Evolutionary conservation across 1,140 invertebrate genomes (phyloP), one percentile per base, ranked within the genome.

Genomic region (Lasioglossum albipes): DNA sequence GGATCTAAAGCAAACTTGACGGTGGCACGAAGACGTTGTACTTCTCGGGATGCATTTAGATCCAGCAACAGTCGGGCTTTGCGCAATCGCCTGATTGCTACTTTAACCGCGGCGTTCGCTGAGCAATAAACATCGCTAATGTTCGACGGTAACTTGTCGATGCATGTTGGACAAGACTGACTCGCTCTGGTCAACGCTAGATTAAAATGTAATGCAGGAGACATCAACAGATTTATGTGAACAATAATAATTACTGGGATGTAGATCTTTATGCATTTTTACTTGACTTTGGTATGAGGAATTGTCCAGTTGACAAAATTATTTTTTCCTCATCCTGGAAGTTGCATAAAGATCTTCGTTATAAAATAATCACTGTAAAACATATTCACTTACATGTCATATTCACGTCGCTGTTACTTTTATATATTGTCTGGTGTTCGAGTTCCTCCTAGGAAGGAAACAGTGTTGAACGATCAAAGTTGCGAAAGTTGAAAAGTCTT

Each of bases 101-200:
- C 89, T 83, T 93, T 93, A 22, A 91, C 75, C 7, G 85, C 85
- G 72, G 86, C 91, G 12, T 76, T 88, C 7, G 93, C 85, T 7
- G 84, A 88, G 73, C 93, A 93, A 74, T 90, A 91, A 20, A 90
- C 61, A 18, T 91, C 77, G 2, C 87, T 88, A 18, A 93, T 84
- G 57, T 93, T 87, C 18, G 70, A 49, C 2, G 92, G 91, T 36
- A 92, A 79, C 45, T 88, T 82, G 16, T 92, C 88, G 31, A 79
- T 77, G 78, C 93, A 93, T 31, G 89, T 77, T 31, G 93, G 92
- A 82, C 93, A 93, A 42, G 49, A 71, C 16, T 71, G 69, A 5
- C 64, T 80, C 31, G 2, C 62, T 69, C n/a, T 36, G 16, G 65
- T 45, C 61, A 73, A 41, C 20, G 65, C 85, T 87, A 66, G 81